Evolutionary conservation across 2,113 vertebrate species (phyloP).

Genomic region (Prinia subflava): DNA sequence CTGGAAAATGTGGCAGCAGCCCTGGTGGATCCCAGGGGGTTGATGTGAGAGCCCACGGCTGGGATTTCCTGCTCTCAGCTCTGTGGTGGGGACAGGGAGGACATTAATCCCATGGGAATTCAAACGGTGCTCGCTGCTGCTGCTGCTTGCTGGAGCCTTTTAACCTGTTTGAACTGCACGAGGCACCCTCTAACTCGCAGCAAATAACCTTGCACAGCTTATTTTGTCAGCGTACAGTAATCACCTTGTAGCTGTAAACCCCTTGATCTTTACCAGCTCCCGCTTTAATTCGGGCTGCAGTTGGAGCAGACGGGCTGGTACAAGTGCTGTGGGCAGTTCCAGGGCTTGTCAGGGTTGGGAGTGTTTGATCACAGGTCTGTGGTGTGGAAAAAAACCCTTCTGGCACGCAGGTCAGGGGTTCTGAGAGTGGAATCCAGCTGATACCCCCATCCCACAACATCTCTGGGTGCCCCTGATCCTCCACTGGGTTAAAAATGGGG

Average conservation of each 20-base stretch:
- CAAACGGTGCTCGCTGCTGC: not conserved
- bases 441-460: accelerated
- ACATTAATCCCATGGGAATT: not conserved
- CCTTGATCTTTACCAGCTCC: not conserved
- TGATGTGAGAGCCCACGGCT: accelerated
- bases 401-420: not conserved
- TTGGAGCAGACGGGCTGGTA: not conserved
- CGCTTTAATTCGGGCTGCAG: not conserved
- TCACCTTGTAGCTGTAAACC: not conserved
- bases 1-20: not conserved
- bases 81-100: not conserved
- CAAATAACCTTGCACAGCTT: conserved; percentile 19
- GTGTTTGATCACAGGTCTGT: not conserved
- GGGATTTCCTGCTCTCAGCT: not conserved
- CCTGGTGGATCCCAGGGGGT: not conserved
- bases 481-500: accelerated
- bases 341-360: not conserved
- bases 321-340: not conserved
- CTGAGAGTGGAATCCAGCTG: not conserved
- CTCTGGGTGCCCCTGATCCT: not conserved
- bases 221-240: not conserved
- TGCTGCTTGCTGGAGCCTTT: not conserved
- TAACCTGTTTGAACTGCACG: not conserved
- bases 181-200: not conserved
- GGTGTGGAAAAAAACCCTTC: not conserved